Evolutionary conservation across 2,113 vertebrate genomes (phyloP).

Genomic region (Bothrops jararaca): DNA sequence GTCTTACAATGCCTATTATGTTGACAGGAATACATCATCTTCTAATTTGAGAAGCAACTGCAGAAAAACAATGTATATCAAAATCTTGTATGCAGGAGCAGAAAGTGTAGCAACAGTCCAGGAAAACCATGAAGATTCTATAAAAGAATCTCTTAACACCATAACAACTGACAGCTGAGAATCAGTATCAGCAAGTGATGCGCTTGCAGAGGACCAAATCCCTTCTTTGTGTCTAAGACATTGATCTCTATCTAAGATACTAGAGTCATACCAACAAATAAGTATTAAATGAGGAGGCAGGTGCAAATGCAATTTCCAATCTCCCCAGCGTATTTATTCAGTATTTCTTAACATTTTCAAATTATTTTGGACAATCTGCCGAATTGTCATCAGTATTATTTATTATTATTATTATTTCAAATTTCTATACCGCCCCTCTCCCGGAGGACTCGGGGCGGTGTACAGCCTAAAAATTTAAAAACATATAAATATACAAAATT

Average conservation of each 20-base stretch:
- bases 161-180: neutral
- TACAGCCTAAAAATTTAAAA: too few relatives aligned
- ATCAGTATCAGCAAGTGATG: neutral
- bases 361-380: neutral
- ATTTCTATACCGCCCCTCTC: too few relatives aligned
- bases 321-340: neutral
- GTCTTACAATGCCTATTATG: slow-evolving; percentile 2
- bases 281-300: neutral
- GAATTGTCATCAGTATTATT: neutral
- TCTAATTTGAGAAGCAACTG: neutral
- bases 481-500: too few relatives aligned
- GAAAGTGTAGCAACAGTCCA: neutral
- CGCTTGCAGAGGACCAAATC: neutral
- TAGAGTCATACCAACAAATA: neutral
- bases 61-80: slow-evolving; percentile 7
- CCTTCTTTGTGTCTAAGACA: neutral
- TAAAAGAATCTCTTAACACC: neutral
- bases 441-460: too few relatives aligned
- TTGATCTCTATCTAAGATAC: neutral
- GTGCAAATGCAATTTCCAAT: neutral
- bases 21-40: slow-evolving; percentile 1
- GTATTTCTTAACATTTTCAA: neutral
- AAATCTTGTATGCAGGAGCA: neutral
- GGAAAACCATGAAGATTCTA: neutral
- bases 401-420: too few relatives aligned